These are phyloP conservation scores for Puffinus mauretanicus DNA, from an alignment of 2,113 vertebrate genomes.

Conservation along the genomic window DNA sequence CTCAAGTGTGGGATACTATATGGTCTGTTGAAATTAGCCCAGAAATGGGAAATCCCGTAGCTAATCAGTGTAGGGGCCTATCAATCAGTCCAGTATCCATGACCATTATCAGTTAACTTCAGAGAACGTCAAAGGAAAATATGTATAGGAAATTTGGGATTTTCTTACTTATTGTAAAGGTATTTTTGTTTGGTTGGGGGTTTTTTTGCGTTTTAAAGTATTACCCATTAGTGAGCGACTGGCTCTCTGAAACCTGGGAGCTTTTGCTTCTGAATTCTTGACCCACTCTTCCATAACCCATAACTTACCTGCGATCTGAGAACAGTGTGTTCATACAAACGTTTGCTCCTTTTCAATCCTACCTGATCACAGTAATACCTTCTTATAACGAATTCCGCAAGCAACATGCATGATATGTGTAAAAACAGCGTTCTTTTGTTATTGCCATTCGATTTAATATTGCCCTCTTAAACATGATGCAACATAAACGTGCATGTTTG, in stretches of 20 bases:
- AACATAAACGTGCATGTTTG: neutral
- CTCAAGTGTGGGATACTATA: neutral
- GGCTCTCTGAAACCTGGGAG: neutral
- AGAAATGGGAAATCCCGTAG: neutral
- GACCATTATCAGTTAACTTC: neutral
- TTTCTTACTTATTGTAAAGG: neutral
- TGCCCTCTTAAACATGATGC: neutral
- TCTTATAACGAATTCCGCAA: neutral
- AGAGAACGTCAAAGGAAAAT: neutral
- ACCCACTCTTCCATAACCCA: neutral
- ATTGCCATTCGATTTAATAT: neutral
- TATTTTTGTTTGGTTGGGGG: neutral
- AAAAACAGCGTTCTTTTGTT: neutral
- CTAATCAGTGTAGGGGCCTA: neutral
- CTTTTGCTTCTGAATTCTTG: neutral
- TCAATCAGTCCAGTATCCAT: neutral
- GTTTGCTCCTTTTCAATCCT: neutral
- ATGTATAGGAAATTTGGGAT: neutral
- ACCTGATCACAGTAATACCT: neutral
- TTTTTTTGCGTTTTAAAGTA: neutral
- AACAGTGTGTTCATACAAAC: neutral
- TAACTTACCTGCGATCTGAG: neutral
- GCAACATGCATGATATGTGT: accelerated
- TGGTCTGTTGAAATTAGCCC: neutral
- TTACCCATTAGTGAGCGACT: neutral